Conservation (phyloP, 2,797 vertebrate species). For the Eutrigla gurnardus region DNA sequence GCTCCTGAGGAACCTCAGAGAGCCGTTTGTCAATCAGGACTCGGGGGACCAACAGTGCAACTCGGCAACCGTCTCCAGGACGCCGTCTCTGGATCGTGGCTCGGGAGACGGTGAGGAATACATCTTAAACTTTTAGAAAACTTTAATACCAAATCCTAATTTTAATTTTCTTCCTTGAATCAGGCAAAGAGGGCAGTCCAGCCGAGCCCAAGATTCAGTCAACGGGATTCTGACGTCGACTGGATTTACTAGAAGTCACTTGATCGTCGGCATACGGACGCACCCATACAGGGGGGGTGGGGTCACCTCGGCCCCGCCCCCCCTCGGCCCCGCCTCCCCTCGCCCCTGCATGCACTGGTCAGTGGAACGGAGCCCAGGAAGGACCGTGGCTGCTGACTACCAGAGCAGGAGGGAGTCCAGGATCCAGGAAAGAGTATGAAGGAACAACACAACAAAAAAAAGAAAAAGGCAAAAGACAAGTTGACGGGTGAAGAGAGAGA, state of each 20-base stretch:
- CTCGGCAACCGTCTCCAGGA: constrained; percentile 67
- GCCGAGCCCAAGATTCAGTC: constrained; percentile 79
- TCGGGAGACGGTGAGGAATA: constrained; percentile 76
- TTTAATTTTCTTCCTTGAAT: neutral
- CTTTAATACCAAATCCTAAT: neutral
- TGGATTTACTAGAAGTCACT: constrained; percentile 15
- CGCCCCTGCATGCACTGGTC: constrained; percentile 72
- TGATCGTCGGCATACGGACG: constrained; percentile 13
- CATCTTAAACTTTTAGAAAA: neutral
- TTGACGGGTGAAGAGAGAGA: constrained; percentile 26
- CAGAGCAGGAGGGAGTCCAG: constrained; percentile 9
- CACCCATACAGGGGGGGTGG: neutral
- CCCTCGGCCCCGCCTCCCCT: constrained; percentile 5
- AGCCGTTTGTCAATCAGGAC: constrained; percentile 52
- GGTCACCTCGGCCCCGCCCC: constrained; percentile 13
- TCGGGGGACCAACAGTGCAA: constrained; percentile 57
- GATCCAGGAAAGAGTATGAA: constrained; percentile 30
- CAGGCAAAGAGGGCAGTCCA: constrained; percentile 75
- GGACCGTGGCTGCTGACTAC: constrained; percentile 26
- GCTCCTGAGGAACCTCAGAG: constrained; percentile 75
- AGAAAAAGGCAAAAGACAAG: constrained; percentile 41
- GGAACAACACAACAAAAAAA: constrained; percentile 18
- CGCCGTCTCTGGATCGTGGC: constrained; percentile 72
- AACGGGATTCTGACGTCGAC: constrained; percentile 82
- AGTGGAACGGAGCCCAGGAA: constrained; percentile 49